A percentile compares a stretch with the other conserved stretches of the same genome.
Evolutionary conservation across 2,888 invertebrate genomes (phyloP).

Genomic region (Cataglyphis altisquamis): DNA sequence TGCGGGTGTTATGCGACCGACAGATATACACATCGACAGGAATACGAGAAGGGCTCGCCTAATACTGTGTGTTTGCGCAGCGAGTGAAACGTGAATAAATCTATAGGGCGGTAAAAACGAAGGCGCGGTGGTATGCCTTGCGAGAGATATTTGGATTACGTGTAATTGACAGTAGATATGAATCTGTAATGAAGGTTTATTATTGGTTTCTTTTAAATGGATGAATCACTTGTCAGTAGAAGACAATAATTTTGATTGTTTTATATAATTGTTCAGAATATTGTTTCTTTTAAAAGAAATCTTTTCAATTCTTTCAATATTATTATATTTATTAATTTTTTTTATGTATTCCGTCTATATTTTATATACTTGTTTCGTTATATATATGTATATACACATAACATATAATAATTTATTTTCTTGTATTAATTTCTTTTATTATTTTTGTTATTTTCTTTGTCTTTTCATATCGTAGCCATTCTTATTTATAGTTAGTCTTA

Average conservation of each 20-base stretch:
- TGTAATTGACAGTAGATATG: conserved; percentile 54
- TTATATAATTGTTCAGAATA: background rate
- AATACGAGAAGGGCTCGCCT: conserved; percentile 38
- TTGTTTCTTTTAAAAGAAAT: background rate
- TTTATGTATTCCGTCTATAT: background rate
- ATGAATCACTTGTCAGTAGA: conserved; percentile 7
- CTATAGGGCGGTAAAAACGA: conserved; percentile 34
- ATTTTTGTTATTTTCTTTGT: background rate
- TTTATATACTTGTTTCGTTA: background rate
- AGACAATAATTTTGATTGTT: background rate
- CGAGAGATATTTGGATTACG: conserved; percentile 49
- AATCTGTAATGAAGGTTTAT: conserved; percentile 46
- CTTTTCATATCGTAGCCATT: background rate
- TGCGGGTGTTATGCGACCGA: conserved; percentile 49
- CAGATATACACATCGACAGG: conserved; percentile 38
- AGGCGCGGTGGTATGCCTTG: conserved; percentile 41
- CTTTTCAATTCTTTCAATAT: background rate
- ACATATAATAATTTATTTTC: background rate
- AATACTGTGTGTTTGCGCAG: conserved; percentile 44
- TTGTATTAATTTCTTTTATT: background rate
- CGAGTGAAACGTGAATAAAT: conserved; percentile 51
- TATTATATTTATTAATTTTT: background rate
- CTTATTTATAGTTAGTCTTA: background rate
- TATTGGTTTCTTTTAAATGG: conserved; percentile 16
- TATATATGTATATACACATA: background rate